Evolutionary conservation across 2,888 invertebrate genomes (phyloP), one percentile per base, ranked within the genome.

Genomic region (Synergus japonicus): DNA sequence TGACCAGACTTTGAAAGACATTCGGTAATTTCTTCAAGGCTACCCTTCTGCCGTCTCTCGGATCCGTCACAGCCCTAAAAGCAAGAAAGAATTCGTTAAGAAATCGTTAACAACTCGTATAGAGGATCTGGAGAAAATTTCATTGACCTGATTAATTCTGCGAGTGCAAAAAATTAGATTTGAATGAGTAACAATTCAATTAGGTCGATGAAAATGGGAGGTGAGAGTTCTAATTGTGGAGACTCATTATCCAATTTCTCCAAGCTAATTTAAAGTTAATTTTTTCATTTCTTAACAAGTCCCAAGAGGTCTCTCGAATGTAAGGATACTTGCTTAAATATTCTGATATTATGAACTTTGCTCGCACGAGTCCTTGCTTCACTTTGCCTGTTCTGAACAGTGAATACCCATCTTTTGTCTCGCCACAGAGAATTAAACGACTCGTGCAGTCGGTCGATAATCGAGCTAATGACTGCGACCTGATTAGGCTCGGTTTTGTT

Each of bases 1-100:
- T 99, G 91, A 99, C 98, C 92, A 99, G 95, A 92, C 99, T 99
- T 94, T 99, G 99, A 96, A 99, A 99, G 93, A 99, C 99, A 94
- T 99, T 99, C 88, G 99, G 99, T 95, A 99, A 96, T 94, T 99
- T 99, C 94, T 99, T 99, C 90, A 99, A 95, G 87, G 99, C 99
- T 90, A 99, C 99, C 91, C 99, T 95, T 92, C 98, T 96, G 88
- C 99, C 98, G 94, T 98, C 98, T 89, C 99, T 95, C 41, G 99
- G 99, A 94, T 99, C 99, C 92, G 99, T 99, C 90, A 99, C 99
- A 88, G 99, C 98, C 99, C 99, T 99, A 95, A 13, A 94, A 94
- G 92, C 91, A 93, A 93, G 87, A 89, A 87, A 87, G 78, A 86
- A 86, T 67, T 82, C 15, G 65, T 65, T 22, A 73, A 78, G 76